Evolutionary conservation across 1,140 invertebrate species (phyloP).

Genomic region (Ceratitis capitata): DNA sequence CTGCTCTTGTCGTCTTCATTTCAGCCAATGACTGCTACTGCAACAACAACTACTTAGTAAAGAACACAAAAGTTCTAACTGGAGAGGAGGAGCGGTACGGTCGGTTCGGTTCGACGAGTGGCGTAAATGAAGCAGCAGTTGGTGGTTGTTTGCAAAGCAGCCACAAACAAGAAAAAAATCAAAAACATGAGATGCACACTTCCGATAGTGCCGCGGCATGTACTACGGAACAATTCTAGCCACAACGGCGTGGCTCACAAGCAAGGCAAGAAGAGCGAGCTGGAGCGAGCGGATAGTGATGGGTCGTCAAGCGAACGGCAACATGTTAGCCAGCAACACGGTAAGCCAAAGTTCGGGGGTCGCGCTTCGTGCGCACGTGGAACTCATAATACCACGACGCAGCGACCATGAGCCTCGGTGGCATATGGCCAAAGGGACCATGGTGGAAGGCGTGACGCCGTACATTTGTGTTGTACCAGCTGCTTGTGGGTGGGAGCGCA

Average conservation of each 20-base stretch:
- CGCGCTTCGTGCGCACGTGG: constrained; percentile 27
- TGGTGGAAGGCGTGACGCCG: background rate
- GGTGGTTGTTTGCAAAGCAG: no score
- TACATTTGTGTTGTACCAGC: background rate
- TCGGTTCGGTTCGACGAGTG: no score
- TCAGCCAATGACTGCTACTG: background rate
- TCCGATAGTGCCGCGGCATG: constrained; percentile 14
- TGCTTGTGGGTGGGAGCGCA: background rate
- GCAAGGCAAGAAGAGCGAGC: background rate
- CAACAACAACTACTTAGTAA: background rate
- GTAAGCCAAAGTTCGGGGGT: constrained; percentile 19
- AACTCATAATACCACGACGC: constrained; percentile 23
- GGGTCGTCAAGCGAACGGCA: background rate
- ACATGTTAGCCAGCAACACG: constrained; percentile 32
- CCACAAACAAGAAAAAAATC: background rate
- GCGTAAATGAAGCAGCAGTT: background rate
- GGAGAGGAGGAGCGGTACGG: no score
- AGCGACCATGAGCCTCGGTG: background rate
- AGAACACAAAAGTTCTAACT: background rate
- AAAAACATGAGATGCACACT: constrained; percentile 15
- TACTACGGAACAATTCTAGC: constrained; percentile 1
- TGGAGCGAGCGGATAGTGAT: background rate
- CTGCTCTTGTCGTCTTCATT: constrained; percentile 30
- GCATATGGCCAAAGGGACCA: background rate
- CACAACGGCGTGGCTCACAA: background rate